A percentile compares a stretch with the other conserved stretches of the same genome.
Conservation (phyloP, 2,113 vertebrate genomes). For the Oceanites oceanicus region DNA sequence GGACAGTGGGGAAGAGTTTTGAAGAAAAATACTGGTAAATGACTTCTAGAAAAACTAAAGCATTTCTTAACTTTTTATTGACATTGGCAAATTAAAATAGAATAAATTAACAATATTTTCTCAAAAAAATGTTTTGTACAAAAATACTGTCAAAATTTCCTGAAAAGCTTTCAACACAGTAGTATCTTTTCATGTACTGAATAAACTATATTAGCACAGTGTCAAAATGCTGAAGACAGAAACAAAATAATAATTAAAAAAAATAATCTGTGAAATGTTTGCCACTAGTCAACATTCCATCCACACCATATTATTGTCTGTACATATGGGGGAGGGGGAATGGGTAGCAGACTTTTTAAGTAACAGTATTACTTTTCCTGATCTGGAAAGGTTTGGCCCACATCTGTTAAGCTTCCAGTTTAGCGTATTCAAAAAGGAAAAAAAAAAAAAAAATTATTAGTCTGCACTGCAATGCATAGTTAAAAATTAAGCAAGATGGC, state of each 20-base stretch:
- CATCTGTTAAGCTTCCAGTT: conserved; percentile 83
- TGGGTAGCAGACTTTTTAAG: conserved; percentile 74
- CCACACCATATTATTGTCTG: conserved; percentile 83
- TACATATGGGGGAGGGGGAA: conserved; percentile 75
- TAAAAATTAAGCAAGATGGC: conserved; percentile 84
- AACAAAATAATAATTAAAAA: conserved; percentile 65
- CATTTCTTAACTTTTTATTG: conserved; percentile 89
- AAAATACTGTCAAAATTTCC: conserved; percentile 95
- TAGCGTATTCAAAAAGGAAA: conserved; percentile 63
- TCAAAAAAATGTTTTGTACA: conserved; percentile 90
- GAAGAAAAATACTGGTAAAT: conserved; percentile 67
- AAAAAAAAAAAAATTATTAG: conserved; percentile 30
- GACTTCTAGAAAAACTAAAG: conserved; percentile 78
- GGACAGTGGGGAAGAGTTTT: conserved; percentile 21
- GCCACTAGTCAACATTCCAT: conserved; percentile 80
- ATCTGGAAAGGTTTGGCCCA: conserved; percentile 81
- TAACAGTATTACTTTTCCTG: conserved; percentile 77
- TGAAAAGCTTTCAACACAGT: conserved; percentile 92
- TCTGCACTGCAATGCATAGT: conserved; percentile 84
- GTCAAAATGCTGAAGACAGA: conserved; percentile 82
- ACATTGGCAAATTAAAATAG: conserved; percentile 94
- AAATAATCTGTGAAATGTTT: conserved; percentile 79
- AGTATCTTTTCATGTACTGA: conserved; percentile 89
- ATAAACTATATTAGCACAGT: conserved; percentile 89
- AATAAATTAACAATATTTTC: conserved; percentile 93